Conservation (phyloP, 2,797 vertebrate species). For the Dromococcyx pavoninus region DNA sequence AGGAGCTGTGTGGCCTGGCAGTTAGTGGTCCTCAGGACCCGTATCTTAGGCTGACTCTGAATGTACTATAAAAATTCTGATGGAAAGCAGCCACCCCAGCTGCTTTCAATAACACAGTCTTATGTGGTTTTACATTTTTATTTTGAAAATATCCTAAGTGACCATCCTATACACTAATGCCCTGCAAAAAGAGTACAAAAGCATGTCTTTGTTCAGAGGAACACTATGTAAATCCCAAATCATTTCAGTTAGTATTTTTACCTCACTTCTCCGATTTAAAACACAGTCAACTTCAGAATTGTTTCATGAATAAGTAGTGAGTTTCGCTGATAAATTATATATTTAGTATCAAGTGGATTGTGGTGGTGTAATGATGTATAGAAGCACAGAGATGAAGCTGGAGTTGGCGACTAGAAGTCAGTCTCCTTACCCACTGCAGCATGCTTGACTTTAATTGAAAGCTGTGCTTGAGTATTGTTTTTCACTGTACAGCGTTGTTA, state of each 20-base stretch:
- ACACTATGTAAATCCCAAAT: neutral
- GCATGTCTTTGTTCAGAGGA: constrained; percentile 11
- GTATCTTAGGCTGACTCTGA: neutral
- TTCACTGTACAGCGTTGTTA: constrained; percentile 57
- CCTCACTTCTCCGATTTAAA: constrained; percentile 47
- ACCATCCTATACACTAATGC: neutral
- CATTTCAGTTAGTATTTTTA: constrained; percentile 9
- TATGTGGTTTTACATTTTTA: constrained; percentile 16
- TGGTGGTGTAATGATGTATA: constrained; percentile 44
- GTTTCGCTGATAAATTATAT: constrained; percentile 54
- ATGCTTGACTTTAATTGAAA: constrained; percentile 63
- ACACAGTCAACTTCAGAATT: constrained; percentile 34
- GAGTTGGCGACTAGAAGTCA: constrained; percentile 53
- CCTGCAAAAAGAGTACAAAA: constrained; percentile 10
- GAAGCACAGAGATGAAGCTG: constrained; percentile 38
- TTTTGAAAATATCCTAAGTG: constrained; percentile 27
- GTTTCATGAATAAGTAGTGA: constrained; percentile 63
- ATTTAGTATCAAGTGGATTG: constrained; percentile 56
- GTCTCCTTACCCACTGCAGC: constrained; percentile 49
- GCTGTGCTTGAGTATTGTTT: constrained; percentile 63
- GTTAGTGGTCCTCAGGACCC: neutral
- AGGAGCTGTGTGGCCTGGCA: neutral
- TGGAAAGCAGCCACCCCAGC: constrained; percentile 44
- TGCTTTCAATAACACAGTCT: constrained; percentile 37
- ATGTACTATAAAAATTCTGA: constrained; percentile 4